Conservation (phyloP, 2,113 vertebrate genomes). For the Labeo rohita region DNA sequence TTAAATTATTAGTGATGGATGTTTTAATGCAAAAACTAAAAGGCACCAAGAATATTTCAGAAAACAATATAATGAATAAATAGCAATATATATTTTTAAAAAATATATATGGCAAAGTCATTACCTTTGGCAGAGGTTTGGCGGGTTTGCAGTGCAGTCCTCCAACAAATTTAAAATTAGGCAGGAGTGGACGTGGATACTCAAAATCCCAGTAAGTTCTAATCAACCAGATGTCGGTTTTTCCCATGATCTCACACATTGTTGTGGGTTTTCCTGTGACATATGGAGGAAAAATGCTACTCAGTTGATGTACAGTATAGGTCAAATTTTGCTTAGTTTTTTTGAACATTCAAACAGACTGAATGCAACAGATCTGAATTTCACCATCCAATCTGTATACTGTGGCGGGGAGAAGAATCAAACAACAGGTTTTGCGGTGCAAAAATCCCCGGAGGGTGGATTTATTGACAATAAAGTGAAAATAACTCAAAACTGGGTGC, state of each 20-base stretch:
- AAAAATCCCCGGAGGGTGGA: too few relatives aligned
- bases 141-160: constrained; percentile 85
- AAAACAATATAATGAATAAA: background rate
- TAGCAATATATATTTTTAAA: background rate
- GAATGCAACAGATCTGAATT: too few relatives aligned
- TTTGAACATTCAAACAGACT: background rate
- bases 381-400: too few relatives aligned
- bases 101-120: background rate
- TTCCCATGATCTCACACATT: constrained; percentile 81
- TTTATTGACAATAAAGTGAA: too few relatives aligned
- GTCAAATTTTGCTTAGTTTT: too few relatives aligned
- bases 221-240: constrained; percentile 88
- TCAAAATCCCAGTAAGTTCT: constrained; percentile 89
- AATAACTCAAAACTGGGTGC: too few relatives aligned
- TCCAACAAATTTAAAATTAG: constrained; percentile 87
- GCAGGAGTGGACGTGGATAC: constrained; percentile 82
- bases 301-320: too few relatives aligned
- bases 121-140: constrained; percentile 82
- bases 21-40: background rate
- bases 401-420: too few relatives aligned
- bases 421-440: too few relatives aligned
- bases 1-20: background rate
- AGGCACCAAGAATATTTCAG: background rate
- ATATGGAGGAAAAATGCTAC: constrained; percentile 24
- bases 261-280: constrained; percentile 79